A percentile compares a stretch with the other conserved stretches of the same genome.
Evolutionary conservation across 2,888 invertebrate species (phyloP).

Genomic region (Cosmorhoe ocellata): DNA sequence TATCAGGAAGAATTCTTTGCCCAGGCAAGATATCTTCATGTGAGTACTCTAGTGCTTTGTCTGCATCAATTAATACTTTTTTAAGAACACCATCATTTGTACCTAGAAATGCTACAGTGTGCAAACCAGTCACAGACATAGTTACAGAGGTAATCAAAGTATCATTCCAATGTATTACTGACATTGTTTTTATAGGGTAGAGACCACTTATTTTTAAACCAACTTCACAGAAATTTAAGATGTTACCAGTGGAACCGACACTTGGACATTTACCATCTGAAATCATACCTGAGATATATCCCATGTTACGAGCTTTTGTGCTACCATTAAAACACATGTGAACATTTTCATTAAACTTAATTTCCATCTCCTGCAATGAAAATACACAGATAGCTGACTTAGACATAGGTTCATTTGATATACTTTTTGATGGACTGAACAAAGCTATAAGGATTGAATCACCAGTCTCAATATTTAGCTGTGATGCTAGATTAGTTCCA

Average conservation of each 20-base stretch:
- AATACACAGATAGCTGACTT: conserved; percentile 97
- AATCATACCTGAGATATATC: conserved; percentile 94
- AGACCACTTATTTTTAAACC: conserved; percentile 96
- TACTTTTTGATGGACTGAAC: conserved; percentile 95
- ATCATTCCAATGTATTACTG: conserved; percentile 90
- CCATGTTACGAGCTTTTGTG: conserved; percentile 95
- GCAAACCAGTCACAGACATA: conserved; percentile 93
- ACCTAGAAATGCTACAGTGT: conserved; percentile 97
- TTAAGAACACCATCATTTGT: conserved; percentile 92
- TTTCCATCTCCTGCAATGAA: conserved; percentile 94
- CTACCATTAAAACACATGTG: conserved; percentile 98
- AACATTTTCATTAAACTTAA: conserved; percentile 97
- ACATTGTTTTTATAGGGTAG: conserved; percentile 90
- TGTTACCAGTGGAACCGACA: conserved; percentile 94
- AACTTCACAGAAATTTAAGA: conserved; percentile 95
- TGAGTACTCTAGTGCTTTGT: conserved; percentile 91
- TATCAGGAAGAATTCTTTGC: conserved; percentile 91
- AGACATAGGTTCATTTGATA: conserved; percentile 90
- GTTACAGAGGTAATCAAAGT: conserved; percentile 92
- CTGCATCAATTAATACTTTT: conserved; percentile 87
- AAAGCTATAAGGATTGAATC: conserved; percentile 92
- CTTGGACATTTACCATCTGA: conserved; percentile 95
- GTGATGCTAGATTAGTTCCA: conserved; percentile 90
- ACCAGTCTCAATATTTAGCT: conserved; percentile 90
- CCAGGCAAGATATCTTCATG: conserved; percentile 91